Conservation (phyloP, 2,113 vertebrate genomes). For the Hippotragus niger region DNA sequence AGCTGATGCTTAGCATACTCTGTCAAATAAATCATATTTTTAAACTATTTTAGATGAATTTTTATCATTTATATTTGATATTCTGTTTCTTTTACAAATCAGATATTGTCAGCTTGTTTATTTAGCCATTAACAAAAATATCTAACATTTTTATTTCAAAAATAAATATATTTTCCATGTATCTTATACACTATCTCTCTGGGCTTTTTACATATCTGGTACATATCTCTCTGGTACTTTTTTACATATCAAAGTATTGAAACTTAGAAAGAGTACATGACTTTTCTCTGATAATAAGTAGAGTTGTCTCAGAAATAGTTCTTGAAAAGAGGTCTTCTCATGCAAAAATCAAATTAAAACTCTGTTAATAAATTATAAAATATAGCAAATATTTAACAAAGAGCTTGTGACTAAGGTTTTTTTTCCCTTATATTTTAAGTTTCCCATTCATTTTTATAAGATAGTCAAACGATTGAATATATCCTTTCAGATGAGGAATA, state of each 20-base stretch:
- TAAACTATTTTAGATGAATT: not conserved
- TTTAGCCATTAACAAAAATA: not conserved
- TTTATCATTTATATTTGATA: not conserved
- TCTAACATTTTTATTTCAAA: not conserved
- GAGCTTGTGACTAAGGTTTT: not conserved
- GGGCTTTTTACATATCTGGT: not conserved
- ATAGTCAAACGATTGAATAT: not conserved
- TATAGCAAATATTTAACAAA: not conserved
- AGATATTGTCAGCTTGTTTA: not conserved
- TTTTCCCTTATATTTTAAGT: not conserved
- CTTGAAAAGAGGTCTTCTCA: not conserved
- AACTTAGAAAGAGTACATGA: not conserved
- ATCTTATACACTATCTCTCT: not conserved
- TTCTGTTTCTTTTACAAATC: not conserved
- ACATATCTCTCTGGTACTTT: not conserved
- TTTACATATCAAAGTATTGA: not conserved
- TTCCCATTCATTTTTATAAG: not conserved
- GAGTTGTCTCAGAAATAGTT: not conserved
- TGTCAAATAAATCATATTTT: not conserved
- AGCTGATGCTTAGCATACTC: not conserved
- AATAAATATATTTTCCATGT: not conserved
- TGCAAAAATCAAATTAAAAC: not conserved
- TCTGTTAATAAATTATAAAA: not conserved
- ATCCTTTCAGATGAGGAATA: not conserved
- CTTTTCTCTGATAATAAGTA: not conserved